A percentile compares a stretch with the other conserved stretches of the same genome.
phyloP scores from a whole-genome alignment of 64 coral and sea anemone species.

The Hydrozoanthus tunicans region DNA sequence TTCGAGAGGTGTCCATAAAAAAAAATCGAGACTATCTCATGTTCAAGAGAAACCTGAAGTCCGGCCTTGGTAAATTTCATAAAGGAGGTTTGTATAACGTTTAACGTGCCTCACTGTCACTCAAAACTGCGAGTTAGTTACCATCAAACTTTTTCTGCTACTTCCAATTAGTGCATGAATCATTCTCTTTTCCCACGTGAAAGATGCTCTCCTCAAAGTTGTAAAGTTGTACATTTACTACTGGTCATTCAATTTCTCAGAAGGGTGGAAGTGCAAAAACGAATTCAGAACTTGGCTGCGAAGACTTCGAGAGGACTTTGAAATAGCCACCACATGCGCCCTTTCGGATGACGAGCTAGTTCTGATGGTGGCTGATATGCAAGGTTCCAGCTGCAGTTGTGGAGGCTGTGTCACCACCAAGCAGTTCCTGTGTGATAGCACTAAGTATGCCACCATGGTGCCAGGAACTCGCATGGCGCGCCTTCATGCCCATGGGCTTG shows the following conservation, averaged over 20 bases:
- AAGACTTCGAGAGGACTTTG: not conserved
- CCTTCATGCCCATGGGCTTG: not conserved
- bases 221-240: not conserved
- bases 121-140: too few relatives aligned
- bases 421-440: not conserved
- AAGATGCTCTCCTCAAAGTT: too few relatives aligned
- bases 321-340: not conserved
- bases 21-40: not conserved
- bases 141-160: too few relatives aligned
- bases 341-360: not conserved
- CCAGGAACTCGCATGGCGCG: not conserved
- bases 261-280: not conserved
- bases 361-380: not conserved
- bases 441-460: not conserved
- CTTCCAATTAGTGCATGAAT: too few relatives aligned
- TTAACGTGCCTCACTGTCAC: too few relatives aligned
- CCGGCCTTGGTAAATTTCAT: not conserved
- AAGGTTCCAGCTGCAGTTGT: not conserved
- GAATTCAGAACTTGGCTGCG: conserved; percentile 2
- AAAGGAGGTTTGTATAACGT: not conserved
- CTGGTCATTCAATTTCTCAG: not conserved
- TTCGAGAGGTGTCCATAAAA: not conserved
- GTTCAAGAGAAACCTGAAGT: not conserved
- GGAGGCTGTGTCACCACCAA: not conserved
- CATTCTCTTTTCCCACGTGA: too few relatives aligned